Base-by-base conservation (phyloP, 2,797 vertebrate species). In the Syndactyla subalaris region DNA sequence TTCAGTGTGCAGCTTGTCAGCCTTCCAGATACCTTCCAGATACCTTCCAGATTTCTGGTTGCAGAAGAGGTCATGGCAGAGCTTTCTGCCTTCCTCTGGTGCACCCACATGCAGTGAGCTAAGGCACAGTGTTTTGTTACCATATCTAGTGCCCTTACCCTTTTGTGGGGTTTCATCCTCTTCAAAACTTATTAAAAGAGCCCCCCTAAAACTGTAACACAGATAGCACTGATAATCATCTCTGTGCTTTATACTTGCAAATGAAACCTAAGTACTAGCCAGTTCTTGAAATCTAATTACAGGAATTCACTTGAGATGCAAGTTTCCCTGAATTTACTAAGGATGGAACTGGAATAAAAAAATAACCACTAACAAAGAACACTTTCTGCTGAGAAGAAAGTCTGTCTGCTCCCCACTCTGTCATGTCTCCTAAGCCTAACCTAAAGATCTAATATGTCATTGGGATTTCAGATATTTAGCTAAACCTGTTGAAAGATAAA, bases 201-300 rank as follows among this genome's bases (percentile, higher is more conserved):
- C n/a, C 6, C 15, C 21, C 49, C 38, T 27, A 73, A 82, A 88
- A 45, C 49, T 38, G 59, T 52, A 73, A 45, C 19, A 20, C 7
- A 29, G 12, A 10, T 55, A 93, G 67, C 0, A 7, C 72, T 68
- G 58, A 57, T 81, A 46, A 88, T 93, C 46, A 55, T 88, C 38
- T 68, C 75, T 29, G 22, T 70, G 18, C 75, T 93, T 88, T 71
- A 38, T 62, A 51, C 74, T 88, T 84, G 54, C 65, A 94, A 84
- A 84, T 73, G 75, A 89, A 92, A 68, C 77, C 39, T 8, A 65
- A 95, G 49, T 34, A 75, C 65, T 36, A 89, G 65, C n/a, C 71
- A 36, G 46, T 79, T 57, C 66, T 73, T 86, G 70, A 89, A 85
- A 88, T 91, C 46, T 78, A 83, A 83, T 93, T 75, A 63, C 36